Percentiles rank a stretch among this genome's conserved stretches.
phyloP scores from a whole-genome alignment of 2,888 invertebrate species.

The Ophion costatus region DNA sequence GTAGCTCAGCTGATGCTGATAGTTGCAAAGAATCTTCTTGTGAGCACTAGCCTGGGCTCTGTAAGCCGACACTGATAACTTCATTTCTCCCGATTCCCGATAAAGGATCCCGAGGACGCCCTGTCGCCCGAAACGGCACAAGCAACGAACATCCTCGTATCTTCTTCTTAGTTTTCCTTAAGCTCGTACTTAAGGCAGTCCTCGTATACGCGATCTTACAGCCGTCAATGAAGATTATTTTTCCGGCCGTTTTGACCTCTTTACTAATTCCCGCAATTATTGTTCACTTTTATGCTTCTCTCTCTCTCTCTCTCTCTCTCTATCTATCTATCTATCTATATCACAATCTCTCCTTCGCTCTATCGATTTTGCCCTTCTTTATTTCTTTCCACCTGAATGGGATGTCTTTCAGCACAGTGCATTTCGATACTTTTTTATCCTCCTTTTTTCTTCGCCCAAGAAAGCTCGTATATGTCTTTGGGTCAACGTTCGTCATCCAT shows the following conservation, averaged over 20 bases:
- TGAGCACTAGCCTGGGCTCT: conserved; percentile 95
- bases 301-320: conserved; percentile 6
- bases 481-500: neutral
- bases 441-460: neutral
- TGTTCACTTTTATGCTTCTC: conserved; percentile 40
- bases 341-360: neutral
- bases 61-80: conserved; percentile 94
- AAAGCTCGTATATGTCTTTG: neutral
- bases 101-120: conserved; percentile 75
- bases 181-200: conserved; percentile 68
- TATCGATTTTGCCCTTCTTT: neutral
- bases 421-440: conserved; percentile 18
- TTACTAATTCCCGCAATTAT: conserved; percentile 46
- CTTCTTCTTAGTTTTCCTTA: conserved; percentile 67
- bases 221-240: conserved; percentile 56
- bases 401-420: neutral
- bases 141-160: conserved; percentile 73
- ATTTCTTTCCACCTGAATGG: neutral
- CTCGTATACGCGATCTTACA: conserved; percentile 48
- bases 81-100: conserved; percentile 86
- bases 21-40: conserved; percentile 93
- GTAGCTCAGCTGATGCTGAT: conserved; percentile 90
- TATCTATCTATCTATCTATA: neutral
- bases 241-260: conserved; percentile 43
- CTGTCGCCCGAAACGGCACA: conserved; percentile 69